Base-by-base conservation (phyloP, 2,888 invertebrate species). In the Tipula lateralis region DNA sequence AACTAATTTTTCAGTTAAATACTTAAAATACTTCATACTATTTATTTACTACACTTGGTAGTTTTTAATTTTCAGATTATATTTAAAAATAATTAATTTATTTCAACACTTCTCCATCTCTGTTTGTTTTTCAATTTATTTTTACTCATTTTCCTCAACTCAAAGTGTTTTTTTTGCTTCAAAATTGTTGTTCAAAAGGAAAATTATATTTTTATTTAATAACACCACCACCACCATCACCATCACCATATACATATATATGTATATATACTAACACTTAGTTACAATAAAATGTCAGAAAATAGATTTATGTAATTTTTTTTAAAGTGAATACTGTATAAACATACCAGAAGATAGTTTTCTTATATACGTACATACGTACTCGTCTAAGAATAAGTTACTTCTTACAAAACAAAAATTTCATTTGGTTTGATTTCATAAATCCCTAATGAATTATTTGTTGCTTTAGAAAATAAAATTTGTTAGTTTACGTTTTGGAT, bases 81-180 rank as follows among this genome's bases (percentile, higher is more conserved):
- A 66, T 66, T 66, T 66, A 66, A 66, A 66, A 66, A 24, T 66
- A 66, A 66, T 66, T 66, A 66, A 66, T 66, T 66, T 66, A 66
- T 66, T 66, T 66, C 66, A 66, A 24, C 66, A 66, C 66, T 66
- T 66, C 66, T 66, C 24, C 24, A 66, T 7, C 50, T 50, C 50
- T 7, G 16, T 32, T 0, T 39, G 39, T 39, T 39, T 39, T 50
- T 50, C 19, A 19, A 1, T 66, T 66, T 24, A 66, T 66, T 66
- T 66, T 66, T 16, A 4, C n/a, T 44, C n/a, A 50, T 16, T 16
- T 16, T 50, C 6, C 16, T 16, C 44, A 4, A 50, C 44, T 50
- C 16, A 1, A 6, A 50, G 44, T 50, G n/a, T n/a, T 50, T 66
- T 19, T 66, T 24, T 7, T 24, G 24, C 24, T 66, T 66, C 19